phyloP scores from a whole-genome alignment of 2,888 invertebrate genomes.

The Scotopteryx bipunctaria region DNA sequence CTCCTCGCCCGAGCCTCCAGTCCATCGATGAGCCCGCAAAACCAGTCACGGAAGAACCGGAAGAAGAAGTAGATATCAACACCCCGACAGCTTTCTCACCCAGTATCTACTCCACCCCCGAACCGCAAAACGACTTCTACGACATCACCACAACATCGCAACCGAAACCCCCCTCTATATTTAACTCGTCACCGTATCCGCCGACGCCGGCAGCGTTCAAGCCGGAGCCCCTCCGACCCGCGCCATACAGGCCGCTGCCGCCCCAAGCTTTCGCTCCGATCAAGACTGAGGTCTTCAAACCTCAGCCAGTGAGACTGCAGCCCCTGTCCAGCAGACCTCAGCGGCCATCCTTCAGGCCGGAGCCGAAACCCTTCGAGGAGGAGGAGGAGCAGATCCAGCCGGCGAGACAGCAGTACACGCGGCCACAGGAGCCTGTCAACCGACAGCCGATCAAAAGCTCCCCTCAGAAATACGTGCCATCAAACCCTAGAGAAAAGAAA shows the following conservation, averaged over 20 bases:
- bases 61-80: conserved; percentile 84
- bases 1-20: conserved; percentile 72
- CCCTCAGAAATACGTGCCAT: conserved; percentile 70
- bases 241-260: conserved; percentile 71
- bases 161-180: conserved; percentile 73
- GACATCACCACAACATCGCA: conserved; percentile 75
- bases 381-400: conserved; percentile 74
- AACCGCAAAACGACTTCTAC: conserved; percentile 74
- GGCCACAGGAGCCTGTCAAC: conserved; percentile 70
- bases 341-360: conserved; percentile 78
- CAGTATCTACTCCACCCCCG: conserved; percentile 68
- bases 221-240: conserved; percentile 72
- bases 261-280: conserved; percentile 70
- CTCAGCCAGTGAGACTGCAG: conserved; percentile 73
- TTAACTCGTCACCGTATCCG: conserved; percentile 70
- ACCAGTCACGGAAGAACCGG: conserved; percentile 87
- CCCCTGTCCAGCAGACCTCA: conserved; percentile 77
- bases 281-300: conserved; percentile 66
- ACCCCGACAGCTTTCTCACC: conserved; percentile 79
- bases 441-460: conserved; percentile 63
- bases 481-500: conserved; percentile 81
- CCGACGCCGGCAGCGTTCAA: conserved; percentile 63
- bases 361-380: conserved; percentile 73
- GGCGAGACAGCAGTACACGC: conserved; percentile 72
- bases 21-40: conserved; percentile 81